These are phyloP conservation scores for Megaceryle maxima DNA, from an alignment of 2,113 vertebrate genomes.

Conservation along the genomic window DNA sequence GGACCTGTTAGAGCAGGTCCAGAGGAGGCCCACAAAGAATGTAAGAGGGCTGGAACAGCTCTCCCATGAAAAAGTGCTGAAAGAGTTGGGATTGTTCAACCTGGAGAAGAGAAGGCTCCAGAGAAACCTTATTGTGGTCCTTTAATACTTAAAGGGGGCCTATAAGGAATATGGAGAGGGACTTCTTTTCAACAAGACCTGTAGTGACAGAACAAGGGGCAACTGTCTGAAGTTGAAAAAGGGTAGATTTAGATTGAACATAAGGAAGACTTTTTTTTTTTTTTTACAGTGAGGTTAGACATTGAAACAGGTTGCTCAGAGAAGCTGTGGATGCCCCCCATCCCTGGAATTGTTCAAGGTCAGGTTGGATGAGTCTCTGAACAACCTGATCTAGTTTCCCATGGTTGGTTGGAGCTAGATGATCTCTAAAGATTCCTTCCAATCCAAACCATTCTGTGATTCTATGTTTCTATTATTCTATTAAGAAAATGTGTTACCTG, in stretches of 20 bases:
- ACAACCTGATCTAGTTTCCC: too few species aligned
- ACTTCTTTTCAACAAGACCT: neutral
- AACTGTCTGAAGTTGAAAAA: neutral
- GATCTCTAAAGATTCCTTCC: too few species aligned
- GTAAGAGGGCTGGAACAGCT: neutral
- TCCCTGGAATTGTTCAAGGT: too few species aligned
- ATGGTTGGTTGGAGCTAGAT: too few species aligned
- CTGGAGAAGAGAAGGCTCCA: neutral
- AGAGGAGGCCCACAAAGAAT: neutral
- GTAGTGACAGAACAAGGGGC: neutral
- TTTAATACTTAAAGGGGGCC: neutral
- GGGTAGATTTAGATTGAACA: neutral
- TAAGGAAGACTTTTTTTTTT: neutral
- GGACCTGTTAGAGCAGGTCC: neutral
- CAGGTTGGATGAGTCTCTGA: too few species aligned
- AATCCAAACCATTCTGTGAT: too few species aligned
- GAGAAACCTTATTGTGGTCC: neutral
- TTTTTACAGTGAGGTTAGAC: too few species aligned
- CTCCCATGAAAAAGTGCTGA: neutral
- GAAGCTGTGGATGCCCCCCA: too few species aligned
- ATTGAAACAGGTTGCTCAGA: too few species aligned
- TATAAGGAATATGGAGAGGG: neutral
- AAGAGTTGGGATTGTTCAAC: neutral
- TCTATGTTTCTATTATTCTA: neutral
- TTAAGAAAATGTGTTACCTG: neutral